Conservation (phyloP, 2,888 invertebrate genomes). For the Acleris sparsana region DNA sequence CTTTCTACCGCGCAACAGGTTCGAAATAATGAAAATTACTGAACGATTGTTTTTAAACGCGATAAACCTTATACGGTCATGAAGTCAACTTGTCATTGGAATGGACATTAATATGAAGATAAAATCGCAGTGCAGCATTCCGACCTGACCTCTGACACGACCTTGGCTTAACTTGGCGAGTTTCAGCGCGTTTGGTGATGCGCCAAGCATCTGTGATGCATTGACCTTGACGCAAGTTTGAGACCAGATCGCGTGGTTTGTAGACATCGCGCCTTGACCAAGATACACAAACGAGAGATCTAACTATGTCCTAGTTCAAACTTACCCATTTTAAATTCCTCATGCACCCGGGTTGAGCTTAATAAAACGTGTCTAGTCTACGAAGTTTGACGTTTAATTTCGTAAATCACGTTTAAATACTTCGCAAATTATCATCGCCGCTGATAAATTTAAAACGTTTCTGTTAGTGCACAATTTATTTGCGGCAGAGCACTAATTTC, state of each 20-base stretch:
- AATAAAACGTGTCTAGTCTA: slow-evolving; percentile 3
- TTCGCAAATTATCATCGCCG: slow-evolving; percentile 8
- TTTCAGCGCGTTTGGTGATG: not conserved
- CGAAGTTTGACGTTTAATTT: not conserved
- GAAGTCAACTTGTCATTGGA: no score
- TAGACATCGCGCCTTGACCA: slow-evolving; percentile 20
- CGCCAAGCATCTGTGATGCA: slow-evolving; percentile 4
- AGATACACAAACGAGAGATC: slow-evolving; percentile 15
- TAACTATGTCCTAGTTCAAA: not conserved
- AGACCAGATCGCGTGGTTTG: not conserved
- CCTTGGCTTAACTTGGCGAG: slow-evolving; percentile 21
- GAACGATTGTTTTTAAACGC: no score
- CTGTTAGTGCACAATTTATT: slow-evolving; percentile 10
- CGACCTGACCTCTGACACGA: slow-evolving; percentile 3
- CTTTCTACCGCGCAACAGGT: no score
- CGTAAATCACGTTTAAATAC: slow-evolving; percentile 1
- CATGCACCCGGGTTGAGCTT: not conserved
- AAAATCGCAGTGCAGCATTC: slow-evolving; percentile 8
- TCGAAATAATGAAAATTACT: no score
- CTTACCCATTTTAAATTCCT: not conserved
- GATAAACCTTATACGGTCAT: no score
- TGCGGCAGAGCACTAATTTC: slow-evolving; percentile 18
- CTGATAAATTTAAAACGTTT: slow-evolving; percentile 23
- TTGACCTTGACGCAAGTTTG: slow-evolving; percentile 5
- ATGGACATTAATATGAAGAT: slow-evolving; percentile 6